phyloP scores from a whole-genome alignment of 2,888 invertebrate species.

The Atethmia centrago region DNA sequence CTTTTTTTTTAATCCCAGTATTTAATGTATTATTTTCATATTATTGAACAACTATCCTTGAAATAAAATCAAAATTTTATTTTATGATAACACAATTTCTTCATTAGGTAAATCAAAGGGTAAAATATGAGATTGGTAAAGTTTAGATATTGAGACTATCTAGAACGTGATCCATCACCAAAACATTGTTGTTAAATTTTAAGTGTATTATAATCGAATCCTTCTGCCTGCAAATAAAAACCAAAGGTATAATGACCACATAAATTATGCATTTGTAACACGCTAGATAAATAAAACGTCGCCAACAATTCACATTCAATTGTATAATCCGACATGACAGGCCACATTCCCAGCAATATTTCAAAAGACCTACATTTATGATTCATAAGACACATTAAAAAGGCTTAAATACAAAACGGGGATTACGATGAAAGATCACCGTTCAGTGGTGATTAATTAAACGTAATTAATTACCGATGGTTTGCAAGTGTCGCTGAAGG shows the following conservation, averaged over 20 bases:
- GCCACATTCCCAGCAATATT: neutral
- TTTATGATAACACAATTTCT: no score
- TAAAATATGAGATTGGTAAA: no score
- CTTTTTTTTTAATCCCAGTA: no score
- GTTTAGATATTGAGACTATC: no score
- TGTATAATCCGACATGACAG: constrained; percentile 28
- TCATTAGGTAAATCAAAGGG: no score
- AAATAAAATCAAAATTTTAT: no score
- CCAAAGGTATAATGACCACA: neutral
- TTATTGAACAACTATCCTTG: no score
- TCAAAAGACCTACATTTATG: constrained; percentile 34
- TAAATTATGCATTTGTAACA: constrained; percentile 16
- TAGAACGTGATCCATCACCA: no score
- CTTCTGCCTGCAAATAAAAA: neutral
- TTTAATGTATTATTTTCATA: no score
- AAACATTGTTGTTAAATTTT: no score
- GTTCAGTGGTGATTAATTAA: constrained; percentile 77
- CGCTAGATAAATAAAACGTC: constrained; percentile 8
- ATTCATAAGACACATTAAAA: constrained; percentile 45
- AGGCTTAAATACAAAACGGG: constrained; percentile 51
- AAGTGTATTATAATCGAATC: no score
- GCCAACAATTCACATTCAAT: constrained; percentile 8
- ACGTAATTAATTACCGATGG: constrained; percentile 76
- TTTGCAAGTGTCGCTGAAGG: constrained; percentile 61
- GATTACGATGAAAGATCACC: constrained; percentile 70